Evolutionary conservation across 2,888 invertebrate genomes (phyloP), one percentile per base, ranked within the genome.

Genomic region (Stenchaetothrips biformis): DNA sequence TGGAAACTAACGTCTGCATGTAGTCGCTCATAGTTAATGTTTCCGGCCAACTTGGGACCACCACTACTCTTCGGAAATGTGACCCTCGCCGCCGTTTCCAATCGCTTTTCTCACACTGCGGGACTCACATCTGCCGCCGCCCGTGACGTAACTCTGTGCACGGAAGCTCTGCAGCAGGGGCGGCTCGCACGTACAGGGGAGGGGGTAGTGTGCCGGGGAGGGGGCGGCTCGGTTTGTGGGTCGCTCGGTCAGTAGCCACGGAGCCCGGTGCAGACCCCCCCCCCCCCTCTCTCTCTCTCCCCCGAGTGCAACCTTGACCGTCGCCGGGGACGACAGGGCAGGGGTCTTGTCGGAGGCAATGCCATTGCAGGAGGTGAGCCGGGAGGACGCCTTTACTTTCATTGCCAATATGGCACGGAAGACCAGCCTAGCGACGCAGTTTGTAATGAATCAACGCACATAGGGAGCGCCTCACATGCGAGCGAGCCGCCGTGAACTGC

Each of bases 171-270:
- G 37, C 67, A 25, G 67, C 16, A 16, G 67, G 67, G 25, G 25
- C n/a, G 67, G 67, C n/a, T 8, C 37, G 37, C n/a, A n/a, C n/a
- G n/a, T n/a, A n/a, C n/a, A n/a, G 4, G 37, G 37, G 37, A 37
- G 37, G 37, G 37, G 67, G 67, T 1, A 37, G 37, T n/a, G n/a
- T n/a, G n/a, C n/a, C n/a, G 37, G 37, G 25, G 67, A 7, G 67
- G 67, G 18, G 25, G 67, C 67, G 67, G 25, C 21, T 8, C 25
- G 67, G 67, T 74, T 74, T 74, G 67, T 74, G 67, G 67, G 67
- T 74, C 67, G 67, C 67, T 74, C 67, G 67, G 67, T 74, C 67
- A 74, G 67, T 59, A 59, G 59, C 59, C 59, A 59, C 18, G 59
- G 67, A 74, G 21, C 67, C 67, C 67, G 9, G 67, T 67, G 67